Evolutionary conservation across 2,113 vertebrate genomes (phyloP).

Genomic region (Pseudorhombus dupliciocellatus): DNA sequence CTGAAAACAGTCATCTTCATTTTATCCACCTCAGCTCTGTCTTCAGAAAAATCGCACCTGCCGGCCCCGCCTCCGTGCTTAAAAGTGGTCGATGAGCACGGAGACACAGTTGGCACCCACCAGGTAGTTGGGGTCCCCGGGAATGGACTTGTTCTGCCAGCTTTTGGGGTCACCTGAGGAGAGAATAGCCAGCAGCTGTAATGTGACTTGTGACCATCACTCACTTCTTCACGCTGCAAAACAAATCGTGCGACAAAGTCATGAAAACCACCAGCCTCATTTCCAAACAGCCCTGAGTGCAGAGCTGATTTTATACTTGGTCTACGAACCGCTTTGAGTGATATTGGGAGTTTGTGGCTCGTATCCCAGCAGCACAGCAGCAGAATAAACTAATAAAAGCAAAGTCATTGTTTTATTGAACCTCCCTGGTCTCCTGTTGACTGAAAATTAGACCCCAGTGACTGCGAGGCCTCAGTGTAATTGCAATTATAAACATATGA

Average conservation of each 20-base stretch:
- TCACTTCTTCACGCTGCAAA: background rate
- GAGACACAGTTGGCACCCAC: constrained; percentile 99
- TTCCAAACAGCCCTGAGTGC: background rate
- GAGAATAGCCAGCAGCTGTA: constrained; percentile 6
- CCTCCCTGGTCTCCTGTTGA: constrained; percentile 34
- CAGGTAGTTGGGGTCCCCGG: constrained; percentile 97
- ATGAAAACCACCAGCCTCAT: background rate
- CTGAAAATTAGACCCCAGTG: constrained; percentile 56
- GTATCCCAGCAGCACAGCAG: constrained; percentile 1
- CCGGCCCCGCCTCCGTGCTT: constrained; percentile 70
- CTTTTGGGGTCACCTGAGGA: constrained; percentile 95
- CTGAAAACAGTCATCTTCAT: constrained; percentile 41
- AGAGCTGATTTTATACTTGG: background rate
- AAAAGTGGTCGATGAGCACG: constrained; percentile 99
- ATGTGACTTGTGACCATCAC: background rate
- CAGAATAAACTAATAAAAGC: constrained; percentile 25
- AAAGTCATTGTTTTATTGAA: constrained; percentile 47
- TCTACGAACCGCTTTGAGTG: constrained; percentile 1
- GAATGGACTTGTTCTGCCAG: constrained; percentile 99
- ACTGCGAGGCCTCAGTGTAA: constrained; percentile 39
- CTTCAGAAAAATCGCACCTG: constrained; percentile 81
- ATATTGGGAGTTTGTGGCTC: constrained; percentile 17
- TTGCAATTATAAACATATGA: constrained; percentile 50
- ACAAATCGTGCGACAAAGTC: background rate
- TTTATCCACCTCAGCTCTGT: constrained; percentile 76